Evolutionary conservation across 1,140 invertebrate genomes (phyloP).

Genomic region (Sitodiplosis mosellana): DNA sequence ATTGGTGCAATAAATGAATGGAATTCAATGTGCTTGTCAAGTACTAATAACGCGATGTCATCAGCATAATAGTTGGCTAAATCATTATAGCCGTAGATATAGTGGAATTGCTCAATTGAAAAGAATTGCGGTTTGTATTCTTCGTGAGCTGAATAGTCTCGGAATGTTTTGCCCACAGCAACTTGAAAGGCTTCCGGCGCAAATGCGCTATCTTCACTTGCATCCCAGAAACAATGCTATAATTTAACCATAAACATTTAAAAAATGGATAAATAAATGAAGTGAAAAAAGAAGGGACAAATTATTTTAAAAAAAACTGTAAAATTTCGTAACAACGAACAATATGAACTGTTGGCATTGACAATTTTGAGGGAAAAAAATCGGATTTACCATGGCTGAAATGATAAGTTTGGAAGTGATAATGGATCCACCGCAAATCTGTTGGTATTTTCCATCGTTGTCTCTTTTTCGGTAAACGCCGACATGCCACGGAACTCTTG

Average conservation of each 20-base stretch:
- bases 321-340: too few relatives aligned
- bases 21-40: background rate
- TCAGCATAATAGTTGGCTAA: background rate
- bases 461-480: slow-evolving; percentile 15
- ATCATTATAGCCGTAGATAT: slow-evolving; percentile 1
- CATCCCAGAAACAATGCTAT: slow-evolving; percentile 20
- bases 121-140: background rate
- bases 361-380: too few relatives aligned
- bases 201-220: slow-evolving; percentile 4
- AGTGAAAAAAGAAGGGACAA: too few relatives aligned
- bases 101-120: slow-evolving; percentile 1
- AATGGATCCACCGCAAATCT: slow-evolving; percentile 16
- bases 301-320: too few relatives aligned
- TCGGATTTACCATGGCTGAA: slow-evolving; percentile 12
- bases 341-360: background rate
- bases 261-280: too few relatives aligned
- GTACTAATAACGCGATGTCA: slow-evolving; percentile 1
- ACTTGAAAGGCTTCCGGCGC: slow-evolving; percentile 7
- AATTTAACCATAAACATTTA: slow-evolving; percentile 1
- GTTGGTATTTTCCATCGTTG: background rate
- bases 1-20: background rate
- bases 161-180: slow-evolving; percentile 13
- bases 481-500: slow-evolving; percentile 22
- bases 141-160: slow-evolving; percentile 2
- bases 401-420: slow-evolving; percentile 13